Evolutionary conservation across 2,888 invertebrate species (phyloP), one percentile per base, ranked within the genome.

Genomic region (Epinotia demarniana): DNA sequence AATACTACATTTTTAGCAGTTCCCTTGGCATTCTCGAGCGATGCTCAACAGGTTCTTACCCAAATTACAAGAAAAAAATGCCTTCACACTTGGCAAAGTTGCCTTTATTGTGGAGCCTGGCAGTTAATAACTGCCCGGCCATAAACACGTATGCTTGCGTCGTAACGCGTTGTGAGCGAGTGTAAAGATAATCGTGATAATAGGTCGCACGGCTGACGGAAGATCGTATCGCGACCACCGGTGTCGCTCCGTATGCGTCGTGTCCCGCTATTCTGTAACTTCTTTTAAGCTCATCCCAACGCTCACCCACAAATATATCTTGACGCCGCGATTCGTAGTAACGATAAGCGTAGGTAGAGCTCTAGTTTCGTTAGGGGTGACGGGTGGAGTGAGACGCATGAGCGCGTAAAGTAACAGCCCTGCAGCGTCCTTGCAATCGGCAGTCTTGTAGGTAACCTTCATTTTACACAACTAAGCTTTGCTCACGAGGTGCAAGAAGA

Each of bases 121-220:
- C 66, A 27, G 46, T 64, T 64, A 49, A 66, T 53, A 53, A 66
- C 5, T 19, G 18, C 9, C 9, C 27, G 19, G 19, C 46, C 68
- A 23, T 58, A 58, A 69, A 69, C 43, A 58, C 58, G 58, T 69
- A 55, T 68, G 63, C 19, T 75, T 62, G 63, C 74, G 63, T 70
- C 76, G 69, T 76, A 75, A 75, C 73, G 63, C 73, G 76, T 74
- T 64, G 69, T 75, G 77, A 75, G 79, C 79, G 77, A 80, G 84
- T 81, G 82, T 85, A 79, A 81, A 84, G 84, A 84, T 84, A 79
- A 83, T 84, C 81, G 81, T 80, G 85, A 87, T 87, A 84, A 82
- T 71, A 61, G 61, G 18, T 18, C 46, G 12, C 53, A 53, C 33
- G 73, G 60, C 27, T 58, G 75, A 70, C 53, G 74, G 69, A 66